Base-by-base conservation (phyloP, 30 jellyfish, hydroid and myxozoan genomes). In the Aurelia sp. region DNA sequence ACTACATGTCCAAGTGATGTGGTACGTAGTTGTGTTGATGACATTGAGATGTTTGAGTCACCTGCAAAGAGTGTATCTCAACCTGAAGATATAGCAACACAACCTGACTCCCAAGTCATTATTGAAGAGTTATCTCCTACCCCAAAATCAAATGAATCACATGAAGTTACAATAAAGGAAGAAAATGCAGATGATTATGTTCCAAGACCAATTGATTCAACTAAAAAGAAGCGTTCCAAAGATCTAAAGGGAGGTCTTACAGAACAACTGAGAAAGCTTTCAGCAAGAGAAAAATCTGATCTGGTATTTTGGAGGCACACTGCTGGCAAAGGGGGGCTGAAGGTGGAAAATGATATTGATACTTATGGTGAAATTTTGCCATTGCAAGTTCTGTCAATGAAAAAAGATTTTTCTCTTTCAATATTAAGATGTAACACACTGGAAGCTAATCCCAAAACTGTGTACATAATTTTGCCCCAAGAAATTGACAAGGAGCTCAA, bases 231-330 rank as follows among this genome's bases (percentile, higher is more conserved):
- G 52, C 79, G 87, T 16, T 63, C 35, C 21, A 84, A 64, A 63
- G 82, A 71, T 41, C n/a, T 84, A 3, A 84, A 73, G 64, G 93
- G 88, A 18, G 93, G 93, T 5, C 76, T 84, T 4, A 87, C 63
- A 16, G 79, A 64, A 18, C 93, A 61, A 41, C 64, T 61, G 5
- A 84, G 66, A 47, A 84, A 63, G 33, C 75, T 84, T 22, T 31
- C 40, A 20, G 68, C 93, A 72, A 61, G 93, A 47, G 93, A 84
- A 50, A 84, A 55, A 40, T 84, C 93, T 8, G 81, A 74, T 35
- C 21, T 84, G 59, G 93, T 63, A 4, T 84, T 84, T 47, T 84
- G 93, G 93, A 74, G 64, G 93, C 93, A 84, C 50, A 57, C 93
- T 7, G 75, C 63, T 30, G 82, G 16, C 1, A 51, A 47, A 44